Evolutionary conservation across 2,888 invertebrate species (phyloP).

Genomic region (Phasia obesa): DNA sequence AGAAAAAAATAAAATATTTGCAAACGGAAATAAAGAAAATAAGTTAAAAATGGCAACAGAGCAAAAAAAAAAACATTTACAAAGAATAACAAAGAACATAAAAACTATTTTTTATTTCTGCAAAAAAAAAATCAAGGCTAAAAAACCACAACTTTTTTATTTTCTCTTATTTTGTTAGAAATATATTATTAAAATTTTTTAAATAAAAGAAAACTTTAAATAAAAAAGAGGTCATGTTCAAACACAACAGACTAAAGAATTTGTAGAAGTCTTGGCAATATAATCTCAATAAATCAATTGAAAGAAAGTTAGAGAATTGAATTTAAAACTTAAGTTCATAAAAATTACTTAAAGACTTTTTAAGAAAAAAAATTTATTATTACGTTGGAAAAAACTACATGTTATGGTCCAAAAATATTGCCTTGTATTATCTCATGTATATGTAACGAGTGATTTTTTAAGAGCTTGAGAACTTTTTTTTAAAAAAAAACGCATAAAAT

Average conservation of each 20-base stretch:
- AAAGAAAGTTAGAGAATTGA: no score
- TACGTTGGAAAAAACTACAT: no score
- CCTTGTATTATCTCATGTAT: no score
- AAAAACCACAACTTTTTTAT: background rate
- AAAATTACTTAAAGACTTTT: no score
- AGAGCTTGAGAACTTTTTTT: no score
- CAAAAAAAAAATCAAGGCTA: constrained; percentile 42
- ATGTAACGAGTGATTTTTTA: no score
- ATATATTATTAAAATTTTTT: background rate
- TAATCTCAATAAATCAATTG: no score
- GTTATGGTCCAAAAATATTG: no score
- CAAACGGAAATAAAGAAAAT: constrained; percentile 28
- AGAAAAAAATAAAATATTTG: constrained; percentile 14
- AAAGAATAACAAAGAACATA: constrained; percentile 5
- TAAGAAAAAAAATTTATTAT: no score
- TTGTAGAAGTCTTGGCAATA: background rate
- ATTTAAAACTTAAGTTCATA: no score
- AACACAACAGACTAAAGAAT: constrained; percentile 25
- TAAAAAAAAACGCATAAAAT: no score
- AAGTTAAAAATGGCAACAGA: constrained; percentile 2
- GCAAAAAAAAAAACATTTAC: constrained; percentile 14
- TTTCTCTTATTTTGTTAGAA: background rate
- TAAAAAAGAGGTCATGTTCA: background rate
- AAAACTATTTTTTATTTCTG: background rate
- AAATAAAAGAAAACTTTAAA: background rate